A percentile compares a stretch with the other conserved stretches of the same genome.
Conservation (phyloP, 1,140 invertebrate species). For the Drosophila ercepeae region DNA sequence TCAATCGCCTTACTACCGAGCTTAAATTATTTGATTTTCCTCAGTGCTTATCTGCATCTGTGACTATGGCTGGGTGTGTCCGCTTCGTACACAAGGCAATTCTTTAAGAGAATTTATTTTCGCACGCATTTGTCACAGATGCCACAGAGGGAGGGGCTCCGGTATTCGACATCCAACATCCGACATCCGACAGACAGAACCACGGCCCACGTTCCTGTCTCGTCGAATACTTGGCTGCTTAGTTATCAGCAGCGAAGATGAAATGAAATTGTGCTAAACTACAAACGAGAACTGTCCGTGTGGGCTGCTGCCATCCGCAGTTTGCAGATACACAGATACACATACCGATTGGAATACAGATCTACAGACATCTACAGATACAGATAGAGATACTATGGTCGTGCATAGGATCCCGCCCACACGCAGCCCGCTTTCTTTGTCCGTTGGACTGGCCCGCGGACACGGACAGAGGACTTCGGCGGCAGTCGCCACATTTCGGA, state of each 20-base stretch:
- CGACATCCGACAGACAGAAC: constrained; percentile 7
- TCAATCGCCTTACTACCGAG: not conserved
- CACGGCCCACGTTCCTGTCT: constrained; percentile 53
- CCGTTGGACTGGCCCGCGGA: constrained; percentile 13
- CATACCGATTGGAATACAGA: too few relatives aligned
- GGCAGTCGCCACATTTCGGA: constrained; percentile 35
- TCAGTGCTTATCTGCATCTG: constrained; percentile 25
- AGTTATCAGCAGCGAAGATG: constrained; percentile 70
- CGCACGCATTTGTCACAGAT: constrained; percentile 68
- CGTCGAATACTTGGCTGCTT: constrained; percentile 40
- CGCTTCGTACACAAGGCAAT: constrained; percentile 23
- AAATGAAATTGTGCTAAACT: constrained; percentile 78
- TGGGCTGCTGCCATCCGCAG: constrained; percentile 46
- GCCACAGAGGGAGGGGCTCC: constrained; percentile 18
- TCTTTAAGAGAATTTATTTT: constrained; percentile 67
- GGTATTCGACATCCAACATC: constrained; percentile 1
- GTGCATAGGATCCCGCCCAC: constrained; percentile 50
- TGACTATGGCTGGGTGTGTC: constrained; percentile 48
- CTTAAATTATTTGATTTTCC: not conserved
- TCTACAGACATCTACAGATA: constrained; percentile 3
- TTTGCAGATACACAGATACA: constrained; percentile 7
- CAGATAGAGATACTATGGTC: constrained; percentile 5
- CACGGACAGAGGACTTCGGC: constrained; percentile 11
- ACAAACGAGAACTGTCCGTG: constrained; percentile 69
- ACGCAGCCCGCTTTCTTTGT: constrained; percentile 52